Conservation (phyloP, 1,140 invertebrate species). For the Lasaia peninsularis region DNA sequence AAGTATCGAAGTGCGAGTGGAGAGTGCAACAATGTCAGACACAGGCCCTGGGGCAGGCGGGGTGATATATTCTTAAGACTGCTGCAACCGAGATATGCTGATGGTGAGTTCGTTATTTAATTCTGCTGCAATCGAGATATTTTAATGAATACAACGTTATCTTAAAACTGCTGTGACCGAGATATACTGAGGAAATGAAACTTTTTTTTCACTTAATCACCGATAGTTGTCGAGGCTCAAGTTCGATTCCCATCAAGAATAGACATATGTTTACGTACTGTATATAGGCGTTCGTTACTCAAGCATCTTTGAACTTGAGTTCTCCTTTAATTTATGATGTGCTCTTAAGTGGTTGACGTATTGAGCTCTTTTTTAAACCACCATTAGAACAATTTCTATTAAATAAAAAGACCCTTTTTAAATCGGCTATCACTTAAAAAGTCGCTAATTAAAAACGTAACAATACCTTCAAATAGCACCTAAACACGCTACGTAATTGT, state of each 20-base stretch:
- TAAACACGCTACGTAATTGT: neutral
- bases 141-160: too few species aligned
- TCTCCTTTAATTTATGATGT: too few species aligned
- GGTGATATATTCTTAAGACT: slow-evolving; percentile 90
- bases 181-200: slow-evolving; percentile 90
- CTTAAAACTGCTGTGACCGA: slow-evolving; percentile 85
- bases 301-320: too few species aligned
- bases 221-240: neutral
- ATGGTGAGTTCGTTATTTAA: slow-evolving; percentile 80
- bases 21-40: slow-evolving; percentile 95
- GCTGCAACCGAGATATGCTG: slow-evolving; percentile 88
- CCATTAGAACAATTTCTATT: too few species aligned
- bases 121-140: neutral
- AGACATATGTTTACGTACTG: too few species aligned
- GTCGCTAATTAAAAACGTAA: neutral
- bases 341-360: too few species aligned
- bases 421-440: neutral
- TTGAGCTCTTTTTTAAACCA: too few species aligned
- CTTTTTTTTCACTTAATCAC: neutral
- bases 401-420: neutral
- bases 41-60: slow-evolving; percentile 92
- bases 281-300: too few species aligned
- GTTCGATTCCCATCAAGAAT: slow-evolving; percentile 80
- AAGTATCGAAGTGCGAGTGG: slow-evolving; percentile 91
- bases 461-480: neutral